These are phyloP conservation scores for Eudyptes chrysolophus DNA, from an alignment of 2,113 vertebrate species.

Conservation along the genomic window DNA sequence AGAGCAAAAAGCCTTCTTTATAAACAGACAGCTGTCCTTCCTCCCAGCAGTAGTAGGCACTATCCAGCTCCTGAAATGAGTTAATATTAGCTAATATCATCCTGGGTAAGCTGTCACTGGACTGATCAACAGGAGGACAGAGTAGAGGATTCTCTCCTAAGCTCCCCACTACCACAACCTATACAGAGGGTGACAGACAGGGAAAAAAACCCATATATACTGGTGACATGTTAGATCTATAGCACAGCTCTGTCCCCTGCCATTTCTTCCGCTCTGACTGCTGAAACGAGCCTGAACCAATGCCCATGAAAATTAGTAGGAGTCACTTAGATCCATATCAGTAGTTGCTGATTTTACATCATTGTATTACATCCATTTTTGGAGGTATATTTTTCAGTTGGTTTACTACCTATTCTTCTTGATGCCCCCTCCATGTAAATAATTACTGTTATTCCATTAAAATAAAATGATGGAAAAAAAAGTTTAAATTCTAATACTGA, in stretches of 20 bases:
- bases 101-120: background rate
- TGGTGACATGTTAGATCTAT: background rate
- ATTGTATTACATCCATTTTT: background rate
- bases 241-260: background rate
- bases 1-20: background rate
- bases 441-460: background rate
- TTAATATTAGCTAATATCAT: background rate
- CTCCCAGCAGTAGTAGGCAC: background rate
- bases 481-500: background rate
- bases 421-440: background rate
- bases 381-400: background rate
- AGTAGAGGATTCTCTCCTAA: background rate
- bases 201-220: background rate
- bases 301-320: background rate
- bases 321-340: background rate
- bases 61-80: background rate
- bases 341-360: background rate
- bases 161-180: background rate
- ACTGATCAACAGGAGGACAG: background rate
- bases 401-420: background rate
- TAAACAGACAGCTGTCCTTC: background rate
- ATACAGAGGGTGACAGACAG: background rate
- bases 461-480: background rate
- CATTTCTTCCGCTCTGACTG: background rate
- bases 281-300: background rate